Evolutionary conservation across 2,113 vertebrate genomes (phyloP).

Genomic region (Mixornis gularis): DNA sequence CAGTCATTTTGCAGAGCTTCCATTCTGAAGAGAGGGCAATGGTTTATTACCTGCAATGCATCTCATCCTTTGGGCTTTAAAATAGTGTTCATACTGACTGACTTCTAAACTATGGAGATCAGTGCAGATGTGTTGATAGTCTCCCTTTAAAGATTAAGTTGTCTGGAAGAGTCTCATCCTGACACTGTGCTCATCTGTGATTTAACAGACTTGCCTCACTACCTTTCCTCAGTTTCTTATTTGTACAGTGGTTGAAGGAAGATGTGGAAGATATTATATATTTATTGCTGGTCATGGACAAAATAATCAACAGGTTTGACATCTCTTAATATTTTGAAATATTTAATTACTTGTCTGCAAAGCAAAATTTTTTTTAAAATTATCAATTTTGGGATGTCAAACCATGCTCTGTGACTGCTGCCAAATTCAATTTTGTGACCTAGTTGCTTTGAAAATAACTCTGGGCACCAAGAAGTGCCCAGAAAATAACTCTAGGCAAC

Average conservation of each 20-base stretch:
- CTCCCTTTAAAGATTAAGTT: background rate
- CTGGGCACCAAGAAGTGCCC: background rate
- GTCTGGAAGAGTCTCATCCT: background rate
- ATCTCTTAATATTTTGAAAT: background rate
- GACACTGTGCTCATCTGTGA: background rate
- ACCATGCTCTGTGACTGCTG: background rate
- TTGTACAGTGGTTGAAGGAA: background rate
- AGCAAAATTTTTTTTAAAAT: background rate
- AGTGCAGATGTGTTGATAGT: background rate
- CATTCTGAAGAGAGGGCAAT: background rate
- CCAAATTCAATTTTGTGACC: background rate
- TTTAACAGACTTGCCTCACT: background rate
- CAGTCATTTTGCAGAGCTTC: background rate
- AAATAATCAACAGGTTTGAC: background rate
- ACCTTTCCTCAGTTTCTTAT: background rate
- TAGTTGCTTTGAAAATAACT: background rate
- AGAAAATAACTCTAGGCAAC: background rate
- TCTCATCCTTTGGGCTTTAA: background rate
- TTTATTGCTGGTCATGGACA: background rate
- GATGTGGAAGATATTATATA: background rate
- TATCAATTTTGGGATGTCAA: background rate
- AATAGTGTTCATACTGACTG: background rate
- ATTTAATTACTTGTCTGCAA: background rate
- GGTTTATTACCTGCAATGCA: background rate
- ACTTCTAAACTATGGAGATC: background rate